Evolutionary conservation across 2,888 invertebrate genomes (phyloP).

Genomic region (Pyrochroa serraticornis): DNA sequence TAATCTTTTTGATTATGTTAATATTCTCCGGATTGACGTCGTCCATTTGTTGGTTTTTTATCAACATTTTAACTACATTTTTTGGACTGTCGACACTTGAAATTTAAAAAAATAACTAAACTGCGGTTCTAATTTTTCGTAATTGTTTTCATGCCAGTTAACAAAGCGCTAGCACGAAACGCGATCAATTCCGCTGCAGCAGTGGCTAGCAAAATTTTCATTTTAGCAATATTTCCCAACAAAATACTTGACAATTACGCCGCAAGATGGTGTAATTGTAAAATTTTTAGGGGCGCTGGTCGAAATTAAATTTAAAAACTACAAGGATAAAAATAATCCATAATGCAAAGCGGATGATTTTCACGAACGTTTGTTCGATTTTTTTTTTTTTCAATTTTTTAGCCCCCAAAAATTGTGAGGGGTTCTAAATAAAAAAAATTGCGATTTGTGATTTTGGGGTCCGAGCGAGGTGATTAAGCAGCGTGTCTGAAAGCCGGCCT

Average conservation of each 20-base stretch:
- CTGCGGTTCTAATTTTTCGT: not conserved
- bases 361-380: slow-evolving; percentile 10
- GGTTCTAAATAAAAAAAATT: too few relatives aligned
- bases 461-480: not conserved
- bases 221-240: slow-evolving; percentile 12
- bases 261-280: not conserved
- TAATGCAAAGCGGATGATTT: slow-evolving; percentile 31
- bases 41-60: slow-evolving; percentile 32
- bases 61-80: slow-evolving; percentile 33
- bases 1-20: slow-evolving; percentile 53
- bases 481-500: not conserved
- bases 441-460: too few relatives aligned
- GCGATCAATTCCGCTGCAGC: slow-evolving; percentile 34
- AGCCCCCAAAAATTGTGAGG: too few relatives aligned
- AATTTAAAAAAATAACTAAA: too few relatives aligned
- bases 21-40: slow-evolving; percentile 47
- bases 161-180: slow-evolving; percentile 26
- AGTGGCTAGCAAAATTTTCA: slow-evolving; percentile 26
- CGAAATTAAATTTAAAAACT: not conserved
- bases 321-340: slow-evolving; percentile 32
- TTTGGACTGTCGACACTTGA: not conserved
- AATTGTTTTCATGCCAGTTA: not conserved
- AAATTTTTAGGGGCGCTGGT: not conserved
- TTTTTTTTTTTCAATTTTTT: too few relatives aligned
- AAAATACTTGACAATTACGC: too few relatives aligned